Base-by-base conservation (phyloP, 2,797 vertebrate species). In the Lindbergichthys nudifrons region DNA sequence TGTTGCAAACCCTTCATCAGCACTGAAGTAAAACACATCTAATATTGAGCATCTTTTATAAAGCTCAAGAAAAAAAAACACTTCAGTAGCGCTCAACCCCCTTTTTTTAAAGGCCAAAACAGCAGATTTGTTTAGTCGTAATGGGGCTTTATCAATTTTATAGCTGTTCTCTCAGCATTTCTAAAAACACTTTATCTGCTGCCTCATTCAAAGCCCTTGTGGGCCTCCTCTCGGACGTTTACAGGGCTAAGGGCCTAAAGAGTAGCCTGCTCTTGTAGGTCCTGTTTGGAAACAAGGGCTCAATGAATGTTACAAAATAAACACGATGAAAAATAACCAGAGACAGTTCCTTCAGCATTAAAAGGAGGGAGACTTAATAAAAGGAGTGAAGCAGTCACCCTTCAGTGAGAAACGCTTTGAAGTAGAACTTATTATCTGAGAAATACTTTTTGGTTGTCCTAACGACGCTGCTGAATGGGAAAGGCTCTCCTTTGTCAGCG, bases 341-440 rank as follows among this genome's bases (percentile, higher is more conserved):
- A 95, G 96, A 96, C 94, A 95, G 96, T 96, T 95, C 95, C 94
- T 93, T 93, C 84, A 85, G 84, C 94, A 92, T 95, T 95, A 95
- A 96, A 96, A 96, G 94, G 75, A 78, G 82, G 81, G 84, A 94
- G 95, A 97, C 96, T 98, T 96, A 93, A 97, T 97, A 96, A 97
- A 97, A 97, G 96, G 94, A 96, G 92, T 93, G 95, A 95, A 95
- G 97, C 96, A 94, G 96, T 95, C 95, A 95, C 95, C 94, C 95
- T 93, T 97, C 95, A 97, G 96, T 96, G 96, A 95, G 96, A 96
- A 96, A 95, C 90, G 95, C 96, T 99, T 98, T 99, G 97, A 99
- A 98, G 98, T 98, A 96, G 96, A 96, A 98, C 97, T 97, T 97
- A 97, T 98, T 98, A 96, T 97, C 95, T 96, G 94, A 96, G 94